These are phyloP conservation scores for Delichon dasypus DNA, from an alignment of 2,797 vertebrate species.

Conservation along the genomic window DNA sequence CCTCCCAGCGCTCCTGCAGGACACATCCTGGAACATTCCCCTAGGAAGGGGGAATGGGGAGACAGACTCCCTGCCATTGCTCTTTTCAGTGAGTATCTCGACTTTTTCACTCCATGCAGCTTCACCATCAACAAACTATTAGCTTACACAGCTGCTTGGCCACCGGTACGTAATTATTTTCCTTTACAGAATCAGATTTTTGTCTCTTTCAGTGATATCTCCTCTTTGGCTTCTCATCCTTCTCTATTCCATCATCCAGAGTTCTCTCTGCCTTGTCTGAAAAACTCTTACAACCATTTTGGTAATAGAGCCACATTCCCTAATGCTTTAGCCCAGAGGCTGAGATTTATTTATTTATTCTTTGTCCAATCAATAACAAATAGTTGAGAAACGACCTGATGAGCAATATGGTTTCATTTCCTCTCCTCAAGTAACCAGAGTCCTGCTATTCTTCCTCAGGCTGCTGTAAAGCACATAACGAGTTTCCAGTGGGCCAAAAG, in stretches of 20 bases:
- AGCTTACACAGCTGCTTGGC: neutral
- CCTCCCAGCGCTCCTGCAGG: neutral
- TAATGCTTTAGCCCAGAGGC: neutral
- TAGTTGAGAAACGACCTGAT: neutral
- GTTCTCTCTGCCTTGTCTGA: neutral
- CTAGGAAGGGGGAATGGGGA: neutral
- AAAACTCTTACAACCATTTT: neutral
- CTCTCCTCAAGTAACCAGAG: neutral
- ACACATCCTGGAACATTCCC: too few relatives aligned
- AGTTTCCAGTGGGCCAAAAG: neutral
- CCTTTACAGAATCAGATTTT: neutral
- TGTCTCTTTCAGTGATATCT: neutral
- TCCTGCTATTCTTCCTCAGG: neutral
- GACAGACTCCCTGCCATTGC: neutral
- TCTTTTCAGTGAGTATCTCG: neutral
- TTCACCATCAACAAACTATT: neutral
- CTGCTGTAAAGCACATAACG: neutral
- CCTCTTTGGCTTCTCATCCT: neutral
- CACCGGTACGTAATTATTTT: neutral
- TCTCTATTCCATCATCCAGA: neutral
- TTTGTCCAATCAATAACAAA: neutral
- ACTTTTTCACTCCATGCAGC: neutral
- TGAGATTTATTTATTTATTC: constrained; percentile 4
- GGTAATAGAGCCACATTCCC: neutral
- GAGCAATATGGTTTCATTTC: neutral